Base-by-base conservation (phyloP, 2,797 vertebrate genomes). In the Anguilla megastoma region DNA sequence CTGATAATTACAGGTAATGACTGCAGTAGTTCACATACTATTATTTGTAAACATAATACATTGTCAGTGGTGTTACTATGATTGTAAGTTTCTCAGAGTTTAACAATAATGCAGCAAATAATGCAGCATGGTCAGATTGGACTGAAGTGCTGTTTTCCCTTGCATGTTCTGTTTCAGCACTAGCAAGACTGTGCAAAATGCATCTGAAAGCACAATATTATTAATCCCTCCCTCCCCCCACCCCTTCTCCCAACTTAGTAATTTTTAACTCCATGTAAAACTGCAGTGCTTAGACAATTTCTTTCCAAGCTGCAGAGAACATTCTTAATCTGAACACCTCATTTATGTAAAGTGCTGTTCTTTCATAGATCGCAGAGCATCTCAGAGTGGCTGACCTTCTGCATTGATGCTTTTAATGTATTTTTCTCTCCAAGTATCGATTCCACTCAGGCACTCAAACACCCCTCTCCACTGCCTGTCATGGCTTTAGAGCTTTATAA, bases 371-470 rank as follows among this genome's bases (percentile, higher is more conserved):
- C 36, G 45, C 50, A 63, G 74, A 9, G 21, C 30, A 12, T 45
- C 10, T n/a, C 24, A 14, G 5, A 79, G 24, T 12, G 5, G 45
- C 18, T 74, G 63, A 30, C 66, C 63, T 45, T 48, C 21, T 27
- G 21, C 41, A 52, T 18, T 74, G 66, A 86, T 74, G 33, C 41
- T 30, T 10, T 74, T 74, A 86, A 86, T 74, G 85, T 66, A 74
- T 86, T 74, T 74, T 24, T 74, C 41, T 74, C 45, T 69, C 69
- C 63, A 16, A n/a, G 85, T 33, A 86, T 86, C 7, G 85, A 86
- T 86, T 74, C 45, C 85, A 74, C 27, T 86, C 21, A 52, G 48
- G 36, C 66, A 66, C 85, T 48, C n/a, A 8, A 16, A 18, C 30
- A 16, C 33, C 45, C 36, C 14, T 74, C n/a, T 50, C 27, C 85